Percentiles rank a stretch among this genome's conserved stretches.
Evolutionary conservation across 1,140 invertebrate genomes (phyloP).

Genomic region (Drosophila insularis): DNA sequence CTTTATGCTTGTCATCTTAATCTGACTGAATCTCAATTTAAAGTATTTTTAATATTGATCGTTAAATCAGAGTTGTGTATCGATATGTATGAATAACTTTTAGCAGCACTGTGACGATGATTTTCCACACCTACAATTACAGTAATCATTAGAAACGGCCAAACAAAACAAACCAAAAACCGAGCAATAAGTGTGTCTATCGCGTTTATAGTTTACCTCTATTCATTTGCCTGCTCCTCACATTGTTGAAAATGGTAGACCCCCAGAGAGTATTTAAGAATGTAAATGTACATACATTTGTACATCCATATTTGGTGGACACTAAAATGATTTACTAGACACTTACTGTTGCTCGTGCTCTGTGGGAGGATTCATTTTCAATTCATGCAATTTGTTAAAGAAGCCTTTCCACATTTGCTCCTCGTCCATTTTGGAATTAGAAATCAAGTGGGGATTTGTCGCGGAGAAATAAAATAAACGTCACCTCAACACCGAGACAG

Average conservation of each 20-base stretch:
- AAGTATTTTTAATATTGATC: neutral
- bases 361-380: slow-evolving; percentile 84
- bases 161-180: neutral
- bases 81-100: neutral
- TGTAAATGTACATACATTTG: neutral
- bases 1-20: no score
- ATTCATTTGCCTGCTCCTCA: neutral
- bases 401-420: slow-evolving; percentile 89
- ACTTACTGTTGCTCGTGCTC: slow-evolving; percentile 86
- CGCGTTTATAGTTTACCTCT: neutral
- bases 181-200: neutral
- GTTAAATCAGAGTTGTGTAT: neutral
- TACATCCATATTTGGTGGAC: neutral
- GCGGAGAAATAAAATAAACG: slow-evolving; percentile 4
- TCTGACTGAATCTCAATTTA: no score
- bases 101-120: neutral
- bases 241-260: neutral
- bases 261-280: slow-evolving; percentile 7
- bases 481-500: slow-evolving; percentile 12
- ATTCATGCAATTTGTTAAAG: slow-evolving; percentile 85
- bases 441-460: neutral
- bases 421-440: slow-evolving; percentile 81
- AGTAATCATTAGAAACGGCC: slow-evolving; percentile 6
- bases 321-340: slow-evolving; percentile 1
- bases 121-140: neutral